A percentile compares a stretch with the other conserved stretches of the same genome.
phyloP scores from a whole-genome alignment of 2,888 invertebrate species.

The Standfussiana lucernea region DNA sequence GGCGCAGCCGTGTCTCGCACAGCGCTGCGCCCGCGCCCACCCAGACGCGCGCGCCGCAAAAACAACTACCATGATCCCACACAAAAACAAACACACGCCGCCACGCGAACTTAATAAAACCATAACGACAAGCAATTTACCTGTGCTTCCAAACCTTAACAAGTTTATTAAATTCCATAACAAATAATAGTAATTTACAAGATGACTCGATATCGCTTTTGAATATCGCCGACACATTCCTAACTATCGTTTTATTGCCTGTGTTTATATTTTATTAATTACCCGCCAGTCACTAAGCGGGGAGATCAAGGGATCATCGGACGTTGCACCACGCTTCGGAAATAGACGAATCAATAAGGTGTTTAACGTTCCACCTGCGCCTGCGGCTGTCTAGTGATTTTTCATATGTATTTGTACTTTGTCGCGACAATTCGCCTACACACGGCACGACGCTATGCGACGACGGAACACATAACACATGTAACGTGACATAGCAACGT shows the following conservation, averaged over 20 bases:
- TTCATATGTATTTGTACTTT: conserved; percentile 53
- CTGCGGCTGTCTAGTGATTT: conserved; percentile 48
- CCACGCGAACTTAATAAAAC: conserved; percentile 89
- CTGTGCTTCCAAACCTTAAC: conserved; percentile 89
- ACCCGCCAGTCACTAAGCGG: conserved; percentile 72
- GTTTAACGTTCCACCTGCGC: conserved; percentile 60
- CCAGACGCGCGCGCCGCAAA: conserved; percentile 85
- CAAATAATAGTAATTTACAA: conserved; percentile 90
- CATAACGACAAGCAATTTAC: conserved; percentile 87
- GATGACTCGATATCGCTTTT: conserved; percentile 87
- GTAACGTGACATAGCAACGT: conserved; percentile 85
- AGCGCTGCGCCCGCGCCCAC: conserved; percentile 84
- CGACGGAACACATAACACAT: conserved; percentile 77
- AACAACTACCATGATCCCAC: conserved; percentile 84
- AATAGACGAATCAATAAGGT: conserved; percentile 63
- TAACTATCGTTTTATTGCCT: conserved; percentile 84
- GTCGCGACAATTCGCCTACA: conserved; percentile 80
- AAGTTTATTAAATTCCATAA: conserved; percentile 90
- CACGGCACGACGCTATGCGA: conserved; percentile 63
- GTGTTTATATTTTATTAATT: conserved; percentile 86
- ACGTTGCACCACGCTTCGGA: conserved; percentile 59
- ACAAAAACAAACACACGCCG: conserved; percentile 89
- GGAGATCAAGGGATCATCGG: conserved; percentile 70
- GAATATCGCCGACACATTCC: conserved; percentile 87
- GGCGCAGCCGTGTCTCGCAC: conserved; percentile 88